Base-by-base conservation (phyloP, 2,888 invertebrate genomes). In the Geotrupes spiniger region DNA sequence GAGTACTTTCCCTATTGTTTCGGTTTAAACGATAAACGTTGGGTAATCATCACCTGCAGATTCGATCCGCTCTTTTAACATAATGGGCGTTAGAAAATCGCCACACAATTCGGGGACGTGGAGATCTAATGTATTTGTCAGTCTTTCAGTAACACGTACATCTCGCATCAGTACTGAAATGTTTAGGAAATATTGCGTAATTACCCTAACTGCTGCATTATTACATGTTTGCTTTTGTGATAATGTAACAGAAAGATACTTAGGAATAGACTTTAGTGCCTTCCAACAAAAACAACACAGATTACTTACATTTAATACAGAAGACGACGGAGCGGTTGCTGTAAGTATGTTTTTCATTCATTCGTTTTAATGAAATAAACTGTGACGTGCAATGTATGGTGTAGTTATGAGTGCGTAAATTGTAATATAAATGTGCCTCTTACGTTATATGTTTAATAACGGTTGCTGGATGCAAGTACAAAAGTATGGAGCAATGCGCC, bases 281-380 rank as follows among this genome's bases (percentile, higher is more conserved):
- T 59, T 51, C 45, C 47, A 54, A 37, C 49, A 49, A 10, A 56
- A 53, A 27, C 58, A 61, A 36, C 61, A 74, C 2, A 75, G 76
- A 52, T 71, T 82, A 31, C 69, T 84, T 40, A 75, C 79, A 1
- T 84, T 84, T 57, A 75, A 83, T 57, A 74, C 78, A 0, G 62
- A 71, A 1, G 72, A 78, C 9, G 75, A 78, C 8, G 69, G 64
- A 14, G 77, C 80, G 54, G 74, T 84, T 36, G 70, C 68, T 46
- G 84, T 83, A 62, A 78, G 80, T 78, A 50, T 14, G 9, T 33
- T 12, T 8, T n/a, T 2, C 29, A 11, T 4, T 2, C 29, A 11
- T n/a, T n/a, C n/a, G n/a, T n/a, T n/a, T n/a, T n/a, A n/a, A n/a
- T n/a, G n/a, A n/a, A n/a, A n/a, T n/a, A n/a, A n/a, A n/a, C n/a